These are phyloP conservation scores for Phallusia fumigata DNA, from an alignment of 23 tunicate genomes.

Conservation along the genomic window DNA sequence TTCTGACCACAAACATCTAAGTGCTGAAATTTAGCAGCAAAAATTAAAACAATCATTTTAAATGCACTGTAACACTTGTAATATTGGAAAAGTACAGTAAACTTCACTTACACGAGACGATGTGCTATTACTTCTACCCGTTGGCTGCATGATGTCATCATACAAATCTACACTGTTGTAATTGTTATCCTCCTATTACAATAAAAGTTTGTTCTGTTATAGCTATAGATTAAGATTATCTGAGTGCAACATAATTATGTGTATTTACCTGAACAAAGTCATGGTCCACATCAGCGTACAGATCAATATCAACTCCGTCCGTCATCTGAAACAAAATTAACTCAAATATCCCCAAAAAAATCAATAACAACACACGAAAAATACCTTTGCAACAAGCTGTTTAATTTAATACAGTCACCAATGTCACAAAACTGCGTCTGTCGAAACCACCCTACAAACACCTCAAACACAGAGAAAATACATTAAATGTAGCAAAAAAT, in stretches of 20 bases:
- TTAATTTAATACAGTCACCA: no score
- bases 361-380: no score
- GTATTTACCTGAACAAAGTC: constrained; percentile 79
- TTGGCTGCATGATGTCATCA: constrained; percentile 94
- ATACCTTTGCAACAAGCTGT: no score
- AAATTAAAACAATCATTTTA: not conserved
- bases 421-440: no score
- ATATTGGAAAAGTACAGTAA: not conserved
- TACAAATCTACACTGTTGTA: constrained; percentile 73
- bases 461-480: no score
- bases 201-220: not conserved
- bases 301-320: constrained; percentile 92
- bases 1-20: no score
- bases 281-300: constrained; percentile 97
- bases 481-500: no score
- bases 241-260: no score
- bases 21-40: not conserved
- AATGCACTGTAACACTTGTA: not conserved
- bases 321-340: constrained; percentile 36
- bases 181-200: constrained; percentile 42
- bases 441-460: no score
- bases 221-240: no score
- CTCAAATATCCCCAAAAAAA: not conserved
- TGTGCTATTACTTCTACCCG: constrained; percentile 44
- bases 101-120: constrained; percentile 49